Evolutionary conservation across 2,113 vertebrate genomes (phyloP), one percentile per base, ranked within the genome.

Genomic region (Neogobius melanostomus): DNA sequence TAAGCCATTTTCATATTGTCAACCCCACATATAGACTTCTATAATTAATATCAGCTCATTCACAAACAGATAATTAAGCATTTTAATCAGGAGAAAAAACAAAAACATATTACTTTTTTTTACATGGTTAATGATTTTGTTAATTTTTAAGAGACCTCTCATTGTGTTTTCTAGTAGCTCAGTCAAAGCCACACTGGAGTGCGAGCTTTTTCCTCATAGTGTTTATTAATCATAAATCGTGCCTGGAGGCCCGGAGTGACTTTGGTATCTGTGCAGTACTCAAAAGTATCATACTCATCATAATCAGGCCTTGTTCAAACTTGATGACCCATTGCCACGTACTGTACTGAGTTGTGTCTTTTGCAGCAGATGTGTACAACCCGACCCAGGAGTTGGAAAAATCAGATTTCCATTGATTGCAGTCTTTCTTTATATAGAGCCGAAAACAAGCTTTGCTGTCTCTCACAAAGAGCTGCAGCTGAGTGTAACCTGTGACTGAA

Each of bases 391-490:
- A 74, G 0, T 68, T 6, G 6, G 44, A 48, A 46, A 85, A 84
- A 15, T 47, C 47, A 1, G 46, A 52, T n/a, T 0, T 72, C 87
- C 87, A 87, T 1, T 71, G 36, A 8, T 12, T n/a, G 9, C 85
- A 80, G 3, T n/a, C 21, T 7, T 56, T 76, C 0, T 56, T 15
- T 4, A 89, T 59, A 43, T 53, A 79, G 10, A 89, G 60, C 17
- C 85, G 81, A 66, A 77, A 85, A 9, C 85, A 85, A n/a, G 76
- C 82, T 8, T 69, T 81, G 4, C 87, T 85, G 2, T 85, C 64
- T 21, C 79, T 79, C 11, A 60, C 81, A 54, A 82, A 81, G 9
- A 89, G 77, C 36, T 87, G 82, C 6, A 89, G 6, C 44, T 79
- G 73, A 0, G 74, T 6, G 17, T 72, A 74, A 64, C 54, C 74